phyloP scores from a whole-genome alignment of 1,140 invertebrate species.

The Idris sp. region DNA sequence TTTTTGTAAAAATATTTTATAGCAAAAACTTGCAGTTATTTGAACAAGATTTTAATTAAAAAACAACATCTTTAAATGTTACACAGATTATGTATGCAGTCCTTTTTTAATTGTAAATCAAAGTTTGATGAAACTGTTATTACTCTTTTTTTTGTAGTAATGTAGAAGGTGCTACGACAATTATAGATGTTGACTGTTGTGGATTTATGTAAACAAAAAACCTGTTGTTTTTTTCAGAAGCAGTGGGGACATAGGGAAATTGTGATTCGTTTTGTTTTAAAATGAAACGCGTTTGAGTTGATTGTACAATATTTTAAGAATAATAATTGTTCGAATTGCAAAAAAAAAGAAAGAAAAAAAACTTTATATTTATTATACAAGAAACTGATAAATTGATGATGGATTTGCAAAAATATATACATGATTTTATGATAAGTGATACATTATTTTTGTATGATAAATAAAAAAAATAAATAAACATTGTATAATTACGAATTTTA shows the following conservation, averaged over 20 bases:
- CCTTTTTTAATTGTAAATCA: conserved; percentile 16
- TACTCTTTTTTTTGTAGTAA: conserved; percentile 30
- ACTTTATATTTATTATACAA: conserved; percentile 45
- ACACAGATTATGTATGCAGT: conserved; percentile 1
- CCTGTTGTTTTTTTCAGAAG: conserved; percentile 21
- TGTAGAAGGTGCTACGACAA: conserved; percentile 44
- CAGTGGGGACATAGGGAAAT: conserved; percentile 17
- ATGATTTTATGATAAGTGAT: conserved; percentile 53
- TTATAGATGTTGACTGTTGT: conserved; percentile 50
- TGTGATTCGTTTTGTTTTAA: conserved; percentile 38
- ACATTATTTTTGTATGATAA: conserved; percentile 59
- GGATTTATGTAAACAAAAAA: conserved; percentile 23
- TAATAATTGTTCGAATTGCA: conserved; percentile 40
- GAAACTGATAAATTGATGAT: conserved; percentile 30
- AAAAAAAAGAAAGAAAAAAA: conserved; percentile 13
- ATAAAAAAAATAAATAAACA: conserved; percentile 40
- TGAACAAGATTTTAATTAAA: conserved; percentile 6
- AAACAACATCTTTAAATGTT: conserved; percentile 10
- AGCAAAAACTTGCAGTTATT: too few relatives aligned
- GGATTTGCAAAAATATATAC: conserved; percentile 44
- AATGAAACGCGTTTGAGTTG: conserved; percentile 25
- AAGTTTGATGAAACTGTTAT: conserved; percentile 41
- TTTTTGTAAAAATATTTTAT: background rate
- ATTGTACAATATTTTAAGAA: conserved; percentile 39
- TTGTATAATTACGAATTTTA: conserved; percentile 58